These are phyloP conservation scores for Melipona bicolor DNA, from an alignment of 2,888 invertebrate genomes.

Conservation along the genomic window DNA sequence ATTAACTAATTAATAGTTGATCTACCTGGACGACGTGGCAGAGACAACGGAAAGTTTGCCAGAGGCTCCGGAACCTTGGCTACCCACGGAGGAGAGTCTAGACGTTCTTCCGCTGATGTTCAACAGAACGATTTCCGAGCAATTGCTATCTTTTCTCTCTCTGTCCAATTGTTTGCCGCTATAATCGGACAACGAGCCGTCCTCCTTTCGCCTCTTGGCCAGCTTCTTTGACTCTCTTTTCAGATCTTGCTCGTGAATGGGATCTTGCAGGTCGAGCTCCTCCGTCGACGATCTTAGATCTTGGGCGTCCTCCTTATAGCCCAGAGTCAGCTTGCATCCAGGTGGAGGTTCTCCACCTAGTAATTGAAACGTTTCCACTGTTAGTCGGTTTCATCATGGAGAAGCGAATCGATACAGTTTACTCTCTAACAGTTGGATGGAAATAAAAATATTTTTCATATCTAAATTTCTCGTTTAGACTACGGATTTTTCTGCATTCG, in stretches of 20 bases:
- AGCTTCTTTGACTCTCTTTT: constrained; percentile 78
- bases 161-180: constrained; percentile 85
- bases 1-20: not conserved
- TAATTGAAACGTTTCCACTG: not conserved
- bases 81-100: constrained; percentile 92
- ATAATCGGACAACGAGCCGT: constrained; percentile 81
- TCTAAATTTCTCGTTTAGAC: not conserved
- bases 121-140: constrained; percentile 91
- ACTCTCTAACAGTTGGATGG: no score
- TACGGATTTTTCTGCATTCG: no score
- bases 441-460: not conserved
- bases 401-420: not conserved
- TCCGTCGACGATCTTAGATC: constrained; percentile 95
- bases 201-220: constrained; percentile 80
- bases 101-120: constrained; percentile 91
- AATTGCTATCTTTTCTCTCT: constrained; percentile 90
- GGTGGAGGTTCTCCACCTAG: constrained; percentile 79
- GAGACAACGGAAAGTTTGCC: constrained; percentile 81
- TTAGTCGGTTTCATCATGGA: not conserved
- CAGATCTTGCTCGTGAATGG: constrained; percentile 83
- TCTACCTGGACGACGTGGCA: constrained; percentile 82
- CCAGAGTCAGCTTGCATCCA: constrained; percentile 80
- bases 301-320: constrained; percentile 90
- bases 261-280: constrained; percentile 93
- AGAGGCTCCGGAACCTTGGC: constrained; percentile 89